These are phyloP conservation scores for Diogma glabrata DNA, from an alignment of 2,888 invertebrate species.

Conservation along the genomic window DNA sequence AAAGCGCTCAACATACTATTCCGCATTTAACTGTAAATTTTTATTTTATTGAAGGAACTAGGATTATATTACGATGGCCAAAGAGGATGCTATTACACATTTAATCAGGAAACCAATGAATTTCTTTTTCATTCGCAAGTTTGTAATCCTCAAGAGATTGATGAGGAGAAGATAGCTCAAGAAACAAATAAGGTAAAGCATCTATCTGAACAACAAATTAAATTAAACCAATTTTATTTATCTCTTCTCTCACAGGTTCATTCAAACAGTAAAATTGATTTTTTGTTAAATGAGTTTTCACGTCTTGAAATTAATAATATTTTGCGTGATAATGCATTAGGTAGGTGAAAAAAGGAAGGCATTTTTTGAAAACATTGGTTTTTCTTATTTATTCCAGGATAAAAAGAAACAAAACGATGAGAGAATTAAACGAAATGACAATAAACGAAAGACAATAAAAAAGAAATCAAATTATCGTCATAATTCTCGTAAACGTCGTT, in stretches of 20 bases:
- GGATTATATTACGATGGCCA: slow-evolving; percentile 83
- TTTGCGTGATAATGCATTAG: slow-evolving; percentile 40
- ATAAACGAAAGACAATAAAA: neutral
- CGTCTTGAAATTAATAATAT: slow-evolving; percentile 38
- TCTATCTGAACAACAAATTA: too few species aligned
- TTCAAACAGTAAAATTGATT: too few species aligned
- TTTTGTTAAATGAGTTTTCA: slow-evolving; percentile 33
- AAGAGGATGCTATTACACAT: slow-evolving; percentile 71
- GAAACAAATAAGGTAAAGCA: too few species aligned
- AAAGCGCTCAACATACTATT: too few species aligned
- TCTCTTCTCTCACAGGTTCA: slow-evolving; percentile 18
- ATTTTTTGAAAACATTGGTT: slow-evolving; percentile 6
- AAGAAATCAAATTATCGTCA: neutral
- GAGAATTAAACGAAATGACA: too few species aligned
- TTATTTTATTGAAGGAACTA: slow-evolving; percentile 50
- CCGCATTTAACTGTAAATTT: too few species aligned
- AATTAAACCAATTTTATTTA: slow-evolving; percentile 1
- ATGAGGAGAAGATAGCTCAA: neutral
- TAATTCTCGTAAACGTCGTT: neutral
- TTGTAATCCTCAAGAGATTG: neutral
- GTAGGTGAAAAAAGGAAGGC: slow-evolving; percentile 34
- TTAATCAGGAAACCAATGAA: slow-evolving; percentile 59
- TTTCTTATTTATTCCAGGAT: slow-evolving; percentile 3
- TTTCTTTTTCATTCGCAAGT: slow-evolving; percentile 76
- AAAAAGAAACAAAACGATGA: too few species aligned